Percentiles rank a stretch among this genome's conserved stretches.
These are phyloP conservation scores for Alosa alosa DNA, from an alignment of 2,113 vertebrate species.

Conservation along the genomic window DNA sequence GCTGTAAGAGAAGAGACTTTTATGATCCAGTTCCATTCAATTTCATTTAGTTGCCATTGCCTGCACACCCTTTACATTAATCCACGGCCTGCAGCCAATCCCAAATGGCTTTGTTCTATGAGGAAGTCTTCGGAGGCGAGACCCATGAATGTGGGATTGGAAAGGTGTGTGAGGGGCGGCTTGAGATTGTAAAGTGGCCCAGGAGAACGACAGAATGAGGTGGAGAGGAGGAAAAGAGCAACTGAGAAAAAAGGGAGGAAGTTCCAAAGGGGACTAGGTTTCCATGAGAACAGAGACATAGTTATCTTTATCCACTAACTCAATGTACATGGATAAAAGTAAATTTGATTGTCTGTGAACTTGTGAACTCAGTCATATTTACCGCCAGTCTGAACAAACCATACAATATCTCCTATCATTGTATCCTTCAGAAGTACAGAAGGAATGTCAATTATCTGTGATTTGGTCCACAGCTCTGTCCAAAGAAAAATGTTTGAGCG, in stretches of 20 bases:
- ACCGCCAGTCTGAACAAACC: no score
- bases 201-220: neutral
- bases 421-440: no score
- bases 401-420: no score
- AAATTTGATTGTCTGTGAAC: no score
- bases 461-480: no score
- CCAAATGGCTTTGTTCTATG: neutral
- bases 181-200: neutral
- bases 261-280: neutral
- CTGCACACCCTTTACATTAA: neutral
- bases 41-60: neutral
- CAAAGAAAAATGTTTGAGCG: no score
- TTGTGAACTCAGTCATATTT: no score
- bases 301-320: no score
- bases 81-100: neutral
- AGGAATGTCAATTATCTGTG: no score
- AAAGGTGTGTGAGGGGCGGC: neutral
- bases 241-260: neutral
- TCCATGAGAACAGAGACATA: no score
- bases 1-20: neutral
- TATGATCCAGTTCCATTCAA: neutral
- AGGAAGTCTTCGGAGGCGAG: neutral
- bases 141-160: neutral
- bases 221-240: conserved; percentile 2
- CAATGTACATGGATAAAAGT: no score